Evolutionary conservation across 2,797 vertebrate genomes (phyloP), one percentile per base, ranked within the genome.

Genomic region (Chromis chromis): DNA sequence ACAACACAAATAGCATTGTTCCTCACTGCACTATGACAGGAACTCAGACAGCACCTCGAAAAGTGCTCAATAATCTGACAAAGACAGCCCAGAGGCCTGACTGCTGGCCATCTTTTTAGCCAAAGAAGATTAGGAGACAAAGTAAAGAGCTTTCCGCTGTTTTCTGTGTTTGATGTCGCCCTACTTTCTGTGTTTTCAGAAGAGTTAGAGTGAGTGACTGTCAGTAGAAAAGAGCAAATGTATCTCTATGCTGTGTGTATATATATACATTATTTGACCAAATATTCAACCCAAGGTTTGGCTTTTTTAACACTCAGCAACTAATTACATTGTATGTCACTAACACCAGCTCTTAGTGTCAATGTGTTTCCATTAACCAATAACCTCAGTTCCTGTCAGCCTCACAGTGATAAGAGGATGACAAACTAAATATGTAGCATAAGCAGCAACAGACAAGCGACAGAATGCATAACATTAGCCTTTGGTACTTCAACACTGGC

Each of bases 111-210:
- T 68, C 25, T 71, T 65, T 66, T 65, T 58, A 78, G 58, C 55
- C 67, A 74, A 27, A 76, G 70, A 74, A 71, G 64, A 82, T 76
- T 57, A 71, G 33, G 22, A 82, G 53, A 70, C 61, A 76, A 64
- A 78, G 70, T 46, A 40, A 74, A 78, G 36, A 58, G 68, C 71
- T 81, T 78, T 87, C 46, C 22, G 33, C 54, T 70, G 69, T 81
- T 78, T 76, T 65, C 65, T 50, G 70, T 70, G 62, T 78, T 84
- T 86, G 82, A 73, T 84, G 80, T 78, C 33, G 52, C 31, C 65
- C 65, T 78, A 70, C 71, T 85, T 83, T 78, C 54, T 65, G 56
- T 68, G 40, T 59, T 71, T 76, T 70, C 21, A 54, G 16, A 58
- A 24, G 42, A 64, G 66, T 31, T 57, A 48, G 25, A 55, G 22